Evolutionary conservation across 2,888 invertebrate genomes (phyloP).

Genomic region (Thecophora atra): DNA sequence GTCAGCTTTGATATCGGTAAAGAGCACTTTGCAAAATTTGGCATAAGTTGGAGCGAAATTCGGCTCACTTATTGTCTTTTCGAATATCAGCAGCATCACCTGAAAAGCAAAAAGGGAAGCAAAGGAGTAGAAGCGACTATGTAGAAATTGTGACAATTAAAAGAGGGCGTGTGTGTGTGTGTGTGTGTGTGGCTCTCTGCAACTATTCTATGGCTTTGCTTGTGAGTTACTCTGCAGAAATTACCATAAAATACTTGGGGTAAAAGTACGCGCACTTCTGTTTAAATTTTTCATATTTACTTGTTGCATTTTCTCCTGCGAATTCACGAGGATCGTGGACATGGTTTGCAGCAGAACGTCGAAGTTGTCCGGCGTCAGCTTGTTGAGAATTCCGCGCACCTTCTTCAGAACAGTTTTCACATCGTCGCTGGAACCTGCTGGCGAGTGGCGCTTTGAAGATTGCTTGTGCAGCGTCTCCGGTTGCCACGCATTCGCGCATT

Average conservation of each 20-base stretch:
- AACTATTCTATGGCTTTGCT: too few species aligned
- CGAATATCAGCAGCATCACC: constrained; percentile 63
- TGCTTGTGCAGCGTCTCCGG: constrained; percentile 55
- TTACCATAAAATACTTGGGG: too few species aligned
- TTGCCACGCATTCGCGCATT: constrained; percentile 62
- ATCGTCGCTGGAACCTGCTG: constrained; percentile 46
- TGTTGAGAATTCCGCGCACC: constrained; percentile 62
- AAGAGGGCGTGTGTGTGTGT: too few species aligned
- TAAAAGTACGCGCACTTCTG: too few species aligned
- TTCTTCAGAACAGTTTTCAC: constrained; percentile 59
- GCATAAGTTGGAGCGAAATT: constrained; percentile 64
- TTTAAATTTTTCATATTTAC: constrained; percentile 50
- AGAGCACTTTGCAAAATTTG: constrained; percentile 61
- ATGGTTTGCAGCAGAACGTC: constrained; percentile 60
- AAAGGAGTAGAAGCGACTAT: neutral
- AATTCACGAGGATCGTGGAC: constrained; percentile 57
- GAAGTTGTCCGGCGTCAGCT: constrained; percentile 61
- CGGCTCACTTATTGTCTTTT: constrained; percentile 62
- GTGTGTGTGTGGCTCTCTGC: neutral
- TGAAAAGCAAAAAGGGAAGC: constrained; percentile 39
- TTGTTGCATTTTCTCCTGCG: constrained; percentile 58
- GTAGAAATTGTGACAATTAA: neutral
- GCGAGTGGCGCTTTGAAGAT: constrained; percentile 41
- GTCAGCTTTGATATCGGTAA: constrained; percentile 58
- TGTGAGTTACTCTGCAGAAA: too few species aligned